A percentile compares a stretch with the other conserved stretches of the same genome.
phyloP scores from a whole-genome alignment of 2,797 vertebrate species.

The Eidolon dupreanum region DNA sequence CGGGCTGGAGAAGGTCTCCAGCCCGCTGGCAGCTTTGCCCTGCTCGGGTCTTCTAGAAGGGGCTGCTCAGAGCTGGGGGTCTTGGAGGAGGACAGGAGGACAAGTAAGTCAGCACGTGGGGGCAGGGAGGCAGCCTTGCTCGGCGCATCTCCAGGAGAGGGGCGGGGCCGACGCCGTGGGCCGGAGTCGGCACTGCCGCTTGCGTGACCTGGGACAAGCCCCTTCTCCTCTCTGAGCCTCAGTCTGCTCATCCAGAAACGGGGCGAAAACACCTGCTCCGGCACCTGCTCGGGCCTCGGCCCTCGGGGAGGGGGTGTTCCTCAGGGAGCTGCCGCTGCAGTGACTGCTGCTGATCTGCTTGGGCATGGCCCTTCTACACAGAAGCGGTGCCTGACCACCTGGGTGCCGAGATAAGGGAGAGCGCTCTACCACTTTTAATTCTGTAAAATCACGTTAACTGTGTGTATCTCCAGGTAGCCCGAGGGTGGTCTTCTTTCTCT shows the following conservation, averaged over 20 bases:
- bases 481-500: not conserved
- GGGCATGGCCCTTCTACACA: rapidly evolving
- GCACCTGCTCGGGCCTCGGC: rapidly evolving
- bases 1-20: not conserved
- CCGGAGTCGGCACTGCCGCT: not conserved
- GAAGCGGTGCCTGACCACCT: rapidly evolving
- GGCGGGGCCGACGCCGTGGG: rapidly evolving
- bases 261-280: not conserved
- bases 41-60: not conserved
- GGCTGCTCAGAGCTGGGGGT: not conserved
- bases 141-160: not conserved
- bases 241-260: not conserved
- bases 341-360: not conserved
- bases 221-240: not conserved
- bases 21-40: not conserved
- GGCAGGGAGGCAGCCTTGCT: not conserved
- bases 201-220: rapidly evolving
- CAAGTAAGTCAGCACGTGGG: rapidly evolving
- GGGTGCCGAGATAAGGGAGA: rapidly evolving
- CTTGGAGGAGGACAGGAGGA: not conserved
- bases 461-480: rapidly evolving
- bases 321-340: not conserved
- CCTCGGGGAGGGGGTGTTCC: not conserved
- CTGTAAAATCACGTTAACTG: rapidly evolving
- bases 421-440: rapidly evolving